Evolutionary conservation across 1,140 invertebrate species (phyloP).

Genomic region (Mercenaria mercenaria): DNA sequence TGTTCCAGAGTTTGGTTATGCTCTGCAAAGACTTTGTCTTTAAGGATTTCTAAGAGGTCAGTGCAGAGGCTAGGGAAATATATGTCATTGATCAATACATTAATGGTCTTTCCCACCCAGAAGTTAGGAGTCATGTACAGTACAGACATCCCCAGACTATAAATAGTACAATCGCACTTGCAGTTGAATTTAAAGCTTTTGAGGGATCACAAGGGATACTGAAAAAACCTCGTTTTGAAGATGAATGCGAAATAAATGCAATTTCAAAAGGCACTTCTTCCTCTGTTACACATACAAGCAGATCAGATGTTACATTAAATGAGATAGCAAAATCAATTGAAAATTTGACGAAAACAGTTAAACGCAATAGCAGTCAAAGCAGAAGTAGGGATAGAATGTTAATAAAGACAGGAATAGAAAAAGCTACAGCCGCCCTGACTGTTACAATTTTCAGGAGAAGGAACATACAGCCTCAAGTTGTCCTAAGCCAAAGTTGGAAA

Average conservation of each 20-base stretch:
- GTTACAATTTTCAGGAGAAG: background rate
- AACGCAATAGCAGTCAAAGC: background rate
- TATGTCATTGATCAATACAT: slow-evolving; percentile 50
- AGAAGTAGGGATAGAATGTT: background rate
- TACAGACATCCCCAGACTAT: slow-evolving; percentile 25
- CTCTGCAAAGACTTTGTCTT: slow-evolving; percentile 1
- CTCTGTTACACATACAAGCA: no score
- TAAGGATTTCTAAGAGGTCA: slow-evolving; percentile 34
- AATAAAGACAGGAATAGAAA: background rate
- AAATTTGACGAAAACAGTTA: background rate
- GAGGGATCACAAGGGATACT: no score
- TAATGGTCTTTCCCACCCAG: slow-evolving; percentile 18
- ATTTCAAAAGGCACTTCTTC: background rate
- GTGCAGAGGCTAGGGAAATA: slow-evolving; percentile 25
- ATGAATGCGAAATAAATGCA: background rate
- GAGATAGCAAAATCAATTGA: background rate
- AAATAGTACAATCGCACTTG: slow-evolving; percentile 47
- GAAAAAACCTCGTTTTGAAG: background rate
- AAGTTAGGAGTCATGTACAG: no score
- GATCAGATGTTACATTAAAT: background rate
- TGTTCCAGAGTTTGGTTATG: slow-evolving; percentile 38
- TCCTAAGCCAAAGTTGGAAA: background rate
- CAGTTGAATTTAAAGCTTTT: slow-evolving; percentile 59
- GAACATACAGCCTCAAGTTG: background rate
- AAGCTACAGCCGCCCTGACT: background rate